phyloP scores from a whole-genome alignment of 2,797 vertebrate genomes.

The Eutrigla gurnardus region DNA sequence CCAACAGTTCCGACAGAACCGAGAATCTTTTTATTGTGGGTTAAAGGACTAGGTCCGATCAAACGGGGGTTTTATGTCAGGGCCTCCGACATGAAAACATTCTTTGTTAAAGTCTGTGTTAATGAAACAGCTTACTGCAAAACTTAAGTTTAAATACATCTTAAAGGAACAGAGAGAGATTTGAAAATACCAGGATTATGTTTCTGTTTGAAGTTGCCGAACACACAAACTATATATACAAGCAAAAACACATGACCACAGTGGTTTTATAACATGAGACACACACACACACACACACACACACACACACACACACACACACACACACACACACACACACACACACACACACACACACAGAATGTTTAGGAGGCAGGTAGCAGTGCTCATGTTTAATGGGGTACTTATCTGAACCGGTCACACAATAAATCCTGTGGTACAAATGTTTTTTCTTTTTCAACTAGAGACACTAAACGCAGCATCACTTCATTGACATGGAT shows the following conservation, averaged over 20 bases:
- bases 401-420: slow-evolving; percentile 63
- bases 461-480: slow-evolving; percentile 37
- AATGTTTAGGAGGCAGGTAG: slow-evolving; percentile 46
- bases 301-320: slow-evolving; percentile 11
- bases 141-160: slow-evolving; percentile 41
- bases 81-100: slow-evolving; percentile 18
- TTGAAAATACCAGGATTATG: slow-evolving; percentile 50
- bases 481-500: slow-evolving; percentile 14
- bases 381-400: slow-evolving; percentile 57
- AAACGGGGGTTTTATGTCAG: slow-evolving; percentile 19
- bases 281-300: slow-evolving; percentile 14
- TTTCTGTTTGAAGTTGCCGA: slow-evolving; percentile 67
- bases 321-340: slow-evolving; percentile 31
- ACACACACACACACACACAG: slow-evolving; percentile 21
- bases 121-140: slow-evolving; percentile 38
- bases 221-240: slow-evolving; percentile 34
- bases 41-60: slow-evolving; percentile 14
- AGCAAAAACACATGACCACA: slow-evolving; percentile 53
- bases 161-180: slow-evolving; percentile 32
- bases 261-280: slow-evolving; percentile 54
- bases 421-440: slow-evolving; percentile 61
- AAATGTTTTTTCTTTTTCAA: slow-evolving; percentile 41
- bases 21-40: slow-evolving; percentile 9
- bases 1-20: background rate
- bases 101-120: slow-evolving; percentile 24